Evolutionary conservation across 2,888 invertebrate species (phyloP).

Genomic region (Pristionchus maxplancki): DNA sequence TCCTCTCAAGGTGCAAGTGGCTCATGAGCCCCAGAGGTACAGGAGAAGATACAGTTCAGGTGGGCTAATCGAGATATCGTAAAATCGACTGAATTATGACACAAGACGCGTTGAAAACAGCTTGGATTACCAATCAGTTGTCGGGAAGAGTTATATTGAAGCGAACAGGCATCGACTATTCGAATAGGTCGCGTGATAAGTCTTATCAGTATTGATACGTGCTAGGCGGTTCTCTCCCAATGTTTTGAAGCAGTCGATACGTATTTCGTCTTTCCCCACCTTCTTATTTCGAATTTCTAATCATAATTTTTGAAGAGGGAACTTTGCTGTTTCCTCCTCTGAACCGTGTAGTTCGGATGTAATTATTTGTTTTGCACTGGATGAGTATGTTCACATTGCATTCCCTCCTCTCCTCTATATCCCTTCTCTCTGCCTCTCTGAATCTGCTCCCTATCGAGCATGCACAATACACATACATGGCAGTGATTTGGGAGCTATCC

Average conservation of each 20-base stretch:
- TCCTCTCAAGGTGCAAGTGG: slow-evolving; percentile 48
- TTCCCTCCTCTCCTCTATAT: background rate
- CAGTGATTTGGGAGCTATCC: slow-evolving; percentile 8
- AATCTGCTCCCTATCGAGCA: slow-evolving; percentile 24
- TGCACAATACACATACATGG: slow-evolving; percentile 25
- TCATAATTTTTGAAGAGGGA: background rate
- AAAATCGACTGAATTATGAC: no score
- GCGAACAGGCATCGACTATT: background rate
- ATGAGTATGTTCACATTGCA: background rate
- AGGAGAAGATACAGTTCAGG: slow-evolving; percentile 51
- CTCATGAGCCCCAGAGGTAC: slow-evolving; percentile 49
- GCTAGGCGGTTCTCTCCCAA: background rate
- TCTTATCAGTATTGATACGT: background rate
- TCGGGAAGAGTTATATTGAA: background rate
- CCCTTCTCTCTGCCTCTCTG: background rate
- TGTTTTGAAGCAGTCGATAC: background rate
- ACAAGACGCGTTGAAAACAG: no score
- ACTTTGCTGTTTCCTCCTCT: no score
- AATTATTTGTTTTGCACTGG: slow-evolving; percentile 21
- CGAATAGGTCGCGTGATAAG: slow-evolving; percentile 16
- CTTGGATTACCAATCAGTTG: background rate
- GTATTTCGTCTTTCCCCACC: background rate
- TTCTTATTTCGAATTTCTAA: no score
- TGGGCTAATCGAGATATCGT: no score
- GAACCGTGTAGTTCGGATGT: no score